Conservation (phyloP, 2,888 invertebrate genomes). For the Meganola albula region DNA sequence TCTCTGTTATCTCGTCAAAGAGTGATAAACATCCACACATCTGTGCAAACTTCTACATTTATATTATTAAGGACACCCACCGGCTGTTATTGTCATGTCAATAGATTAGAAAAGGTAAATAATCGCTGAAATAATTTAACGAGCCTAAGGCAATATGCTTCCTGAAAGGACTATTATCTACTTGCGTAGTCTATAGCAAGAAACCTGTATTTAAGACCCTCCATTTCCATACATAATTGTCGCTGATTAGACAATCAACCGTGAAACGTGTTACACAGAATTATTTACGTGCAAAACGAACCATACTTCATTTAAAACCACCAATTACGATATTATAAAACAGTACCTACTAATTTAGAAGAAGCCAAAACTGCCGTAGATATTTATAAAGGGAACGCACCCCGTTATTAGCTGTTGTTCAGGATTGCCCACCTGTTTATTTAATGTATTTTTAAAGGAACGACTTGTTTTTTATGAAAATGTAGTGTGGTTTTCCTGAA, state of each 20-base stretch:
- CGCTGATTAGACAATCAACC: slow-evolving; percentile 26
- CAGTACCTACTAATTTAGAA: slow-evolving; percentile 39
- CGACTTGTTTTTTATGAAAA: slow-evolving; percentile 11
- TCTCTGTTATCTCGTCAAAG: no score
- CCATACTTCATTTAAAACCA: slow-evolving; percentile 26
- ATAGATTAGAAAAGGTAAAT: no score
- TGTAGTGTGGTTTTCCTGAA: slow-evolving; percentile 1
- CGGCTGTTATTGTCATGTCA: no score
- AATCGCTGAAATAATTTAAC: no score
- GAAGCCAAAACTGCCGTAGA: slow-evolving; percentile 21
- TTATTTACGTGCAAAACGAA: slow-evolving; percentile 23
- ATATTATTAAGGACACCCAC: no score
- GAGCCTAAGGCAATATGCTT: no score
- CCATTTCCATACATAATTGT: slow-evolving; percentile 26
- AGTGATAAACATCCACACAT: no score
- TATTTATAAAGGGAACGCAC: slow-evolving; percentile 25
- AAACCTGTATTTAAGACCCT: slow-evolving; percentile 23
- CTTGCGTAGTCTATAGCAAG: no score
- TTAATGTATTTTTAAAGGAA: slow-evolving; percentile 13
- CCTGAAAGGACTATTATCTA: no score
- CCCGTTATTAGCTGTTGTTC: slow-evolving; percentile 38
- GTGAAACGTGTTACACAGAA: slow-evolving; percentile 14
- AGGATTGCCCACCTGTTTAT: slow-evolving; percentile 21
- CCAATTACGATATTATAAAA: slow-evolving; percentile 40
- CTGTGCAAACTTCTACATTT: no score